phyloP scores from a whole-genome alignment of 2,888 invertebrate species.

The Abrostola tripartita region DNA sequence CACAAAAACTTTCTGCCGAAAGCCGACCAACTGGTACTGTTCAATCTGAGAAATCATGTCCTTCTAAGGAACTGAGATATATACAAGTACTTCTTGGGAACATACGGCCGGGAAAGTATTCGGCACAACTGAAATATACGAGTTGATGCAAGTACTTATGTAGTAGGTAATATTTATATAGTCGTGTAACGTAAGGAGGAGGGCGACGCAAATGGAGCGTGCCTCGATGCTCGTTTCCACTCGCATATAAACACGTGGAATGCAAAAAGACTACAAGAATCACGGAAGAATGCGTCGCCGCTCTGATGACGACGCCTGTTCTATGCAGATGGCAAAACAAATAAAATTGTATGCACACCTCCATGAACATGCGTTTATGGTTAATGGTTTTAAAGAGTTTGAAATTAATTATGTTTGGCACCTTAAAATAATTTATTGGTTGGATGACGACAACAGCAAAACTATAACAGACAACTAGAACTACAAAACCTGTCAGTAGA shows the following conservation, averaged over 20 bases:
- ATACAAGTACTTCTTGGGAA: conserved; percentile 63
- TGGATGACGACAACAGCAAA: no score
- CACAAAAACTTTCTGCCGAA: conserved; percentile 82
- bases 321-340: conserved; percentile 47
- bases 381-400: not conserved
- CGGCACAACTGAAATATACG: conserved; percentile 63
- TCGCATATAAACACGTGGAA: conserved; percentile 72
- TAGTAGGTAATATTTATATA: conserved; percentile 54
- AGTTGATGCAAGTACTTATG: conserved; percentile 35
- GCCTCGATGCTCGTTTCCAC: conserved; percentile 75
- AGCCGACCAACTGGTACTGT: conserved; percentile 79
- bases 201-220: conserved; percentile 78
- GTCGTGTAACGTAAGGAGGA: conserved; percentile 66
- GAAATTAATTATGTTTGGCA: not conserved
- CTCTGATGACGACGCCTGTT: conserved; percentile 49
- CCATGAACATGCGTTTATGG: conserved; percentile 14
- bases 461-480: no score
- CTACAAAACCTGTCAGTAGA: no score
- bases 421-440: no score
- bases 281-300: conserved; percentile 73
- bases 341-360: conserved; percentile 32
- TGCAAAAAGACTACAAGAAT: conserved; percentile 78
- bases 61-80: conserved; percentile 74
- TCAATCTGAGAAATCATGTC: conserved; percentile 80
- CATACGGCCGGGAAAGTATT: conserved; percentile 65